Conservation (phyloP, 1,140 invertebrate genomes). For the Aradophagus sp. region DNA sequence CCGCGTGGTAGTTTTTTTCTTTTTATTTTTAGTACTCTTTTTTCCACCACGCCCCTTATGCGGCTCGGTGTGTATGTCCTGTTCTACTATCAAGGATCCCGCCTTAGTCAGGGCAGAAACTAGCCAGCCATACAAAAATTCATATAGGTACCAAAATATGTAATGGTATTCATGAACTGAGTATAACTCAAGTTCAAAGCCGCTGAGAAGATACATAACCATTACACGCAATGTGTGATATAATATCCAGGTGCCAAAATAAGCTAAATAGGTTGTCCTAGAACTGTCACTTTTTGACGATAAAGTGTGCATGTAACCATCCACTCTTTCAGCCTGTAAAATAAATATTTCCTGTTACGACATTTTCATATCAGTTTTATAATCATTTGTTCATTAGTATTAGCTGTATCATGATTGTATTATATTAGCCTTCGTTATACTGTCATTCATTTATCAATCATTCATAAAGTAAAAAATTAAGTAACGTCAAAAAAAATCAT, state of each 20-base stretch:
- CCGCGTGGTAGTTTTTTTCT: constrained; percentile 79
- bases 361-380: too few species aligned
- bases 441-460: too few species aligned
- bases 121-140: constrained; percentile 95
- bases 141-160: constrained; percentile 96
- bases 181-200: constrained; percentile 96
- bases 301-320: constrained; percentile 86
- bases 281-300: constrained; percentile 81
- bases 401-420: too few species aligned
- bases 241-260: constrained; percentile 96
- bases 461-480: too few species aligned
- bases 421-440: too few species aligned
- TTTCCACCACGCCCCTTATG: constrained; percentile 76
- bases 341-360: too few species aligned
- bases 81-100: constrained; percentile 87
- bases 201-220: constrained; percentile 94
- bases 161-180: constrained; percentile 97
- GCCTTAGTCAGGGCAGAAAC: constrained; percentile 92
- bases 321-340: constrained; percentile 90
- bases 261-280: constrained; percentile 86
- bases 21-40: constrained; percentile 81
- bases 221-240: constrained; percentile 97
- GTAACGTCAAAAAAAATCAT: too few species aligned
- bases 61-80: constrained; percentile 78
- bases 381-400: too few species aligned